These are phyloP conservation scores for Gallinago solitaria DNA, from an alignment of 2,797 vertebrate genomes.

Conservation along the genomic window DNA sequence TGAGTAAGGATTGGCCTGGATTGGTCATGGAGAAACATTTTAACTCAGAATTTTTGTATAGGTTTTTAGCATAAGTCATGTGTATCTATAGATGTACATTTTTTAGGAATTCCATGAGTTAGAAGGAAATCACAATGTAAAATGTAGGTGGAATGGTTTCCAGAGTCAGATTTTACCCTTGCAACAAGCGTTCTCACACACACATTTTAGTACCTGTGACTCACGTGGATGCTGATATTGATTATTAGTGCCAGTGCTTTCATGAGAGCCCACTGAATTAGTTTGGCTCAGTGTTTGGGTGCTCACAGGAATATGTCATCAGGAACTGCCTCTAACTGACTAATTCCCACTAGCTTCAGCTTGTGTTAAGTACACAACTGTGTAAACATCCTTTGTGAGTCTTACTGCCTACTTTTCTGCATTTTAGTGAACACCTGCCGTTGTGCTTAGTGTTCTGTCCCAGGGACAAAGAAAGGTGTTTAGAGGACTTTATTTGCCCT, in stretches of 20 bases:
- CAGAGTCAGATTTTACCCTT: background rate
- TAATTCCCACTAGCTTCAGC: background rate
- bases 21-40: background rate
- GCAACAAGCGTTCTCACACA: background rate
- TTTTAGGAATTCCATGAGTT: background rate
- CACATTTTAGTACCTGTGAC: background rate
- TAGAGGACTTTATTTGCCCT: background rate
- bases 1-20: background rate
- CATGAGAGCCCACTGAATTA: background rate
- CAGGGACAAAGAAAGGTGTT: background rate
- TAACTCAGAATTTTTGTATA: background rate
- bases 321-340: background rate
- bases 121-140: background rate
- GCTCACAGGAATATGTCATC: background rate
- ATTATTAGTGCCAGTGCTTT: background rate
- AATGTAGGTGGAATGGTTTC: background rate
- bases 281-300: background rate
- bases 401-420: background rate
- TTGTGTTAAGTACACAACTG: background rate
- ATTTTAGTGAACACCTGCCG: background rate
- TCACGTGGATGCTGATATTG: background rate
- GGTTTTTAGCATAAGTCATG: background rate
- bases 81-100: rapidly evolving
- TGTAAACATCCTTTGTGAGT: background rate
- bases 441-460: background rate